Conservation (phyloP, 2,113 vertebrate species). For the Poecilia latipinna region DNA sequence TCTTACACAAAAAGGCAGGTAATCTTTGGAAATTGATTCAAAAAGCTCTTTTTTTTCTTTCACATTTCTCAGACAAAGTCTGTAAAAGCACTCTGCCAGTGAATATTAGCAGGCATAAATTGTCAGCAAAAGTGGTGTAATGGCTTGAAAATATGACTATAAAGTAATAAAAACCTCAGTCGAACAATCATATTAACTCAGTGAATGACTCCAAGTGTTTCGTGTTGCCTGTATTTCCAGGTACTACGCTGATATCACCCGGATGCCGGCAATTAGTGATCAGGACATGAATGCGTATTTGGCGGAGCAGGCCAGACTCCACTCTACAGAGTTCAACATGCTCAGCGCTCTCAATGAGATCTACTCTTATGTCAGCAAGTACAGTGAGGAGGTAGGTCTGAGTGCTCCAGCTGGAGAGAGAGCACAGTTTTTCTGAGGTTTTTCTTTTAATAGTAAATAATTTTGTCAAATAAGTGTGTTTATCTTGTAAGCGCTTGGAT, state of each 20-base stretch:
- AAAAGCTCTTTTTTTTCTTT: constrained; percentile 43
- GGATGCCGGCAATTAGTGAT: constrained; percentile 96
- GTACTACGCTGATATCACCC: constrained; percentile 97
- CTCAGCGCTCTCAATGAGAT: constrained; percentile 97
- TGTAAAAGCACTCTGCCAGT: constrained; percentile 26
- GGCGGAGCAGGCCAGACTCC: constrained; percentile 95
- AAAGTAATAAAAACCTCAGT: constrained; percentile 20
- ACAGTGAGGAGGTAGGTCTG: constrained; percentile 91
- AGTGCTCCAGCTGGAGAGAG: neutral
- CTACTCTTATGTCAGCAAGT: constrained; percentile 98
- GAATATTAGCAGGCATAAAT: constrained; percentile 11
- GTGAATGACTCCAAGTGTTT: constrained; percentile 26
- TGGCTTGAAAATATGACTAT: constrained; percentile 20
- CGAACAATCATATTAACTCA: constrained; percentile 9
- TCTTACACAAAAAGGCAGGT: constrained; percentile 27
- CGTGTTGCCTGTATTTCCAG: constrained; percentile 73
- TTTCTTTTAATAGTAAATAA: neutral
- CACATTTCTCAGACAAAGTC: constrained; percentile 15
- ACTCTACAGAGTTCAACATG: constrained; percentile 95
- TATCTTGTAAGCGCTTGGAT: neutral
- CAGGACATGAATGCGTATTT: constrained; percentile 99
- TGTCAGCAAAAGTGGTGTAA: constrained; percentile 31
- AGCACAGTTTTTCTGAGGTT: neutral
- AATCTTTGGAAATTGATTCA: constrained; percentile 40
- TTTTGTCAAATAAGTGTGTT: neutral